Evolutionary conservation across 2,888 invertebrate genomes (phyloP).

Genomic region (Nezara viridula): DNA sequence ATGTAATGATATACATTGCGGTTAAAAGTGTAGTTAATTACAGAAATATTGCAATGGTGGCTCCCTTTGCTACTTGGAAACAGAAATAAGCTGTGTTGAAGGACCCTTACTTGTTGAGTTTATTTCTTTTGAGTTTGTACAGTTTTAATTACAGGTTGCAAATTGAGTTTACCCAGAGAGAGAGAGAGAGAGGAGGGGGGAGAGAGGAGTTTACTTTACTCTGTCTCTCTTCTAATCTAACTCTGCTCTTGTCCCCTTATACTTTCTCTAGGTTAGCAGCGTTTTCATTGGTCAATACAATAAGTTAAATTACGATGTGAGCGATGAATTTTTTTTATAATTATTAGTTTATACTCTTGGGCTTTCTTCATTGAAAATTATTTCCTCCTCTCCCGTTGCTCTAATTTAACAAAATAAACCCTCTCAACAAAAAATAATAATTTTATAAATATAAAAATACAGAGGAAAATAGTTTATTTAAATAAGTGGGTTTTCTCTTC

Average conservation of each 20-base stretch:
- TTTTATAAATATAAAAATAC: no score
- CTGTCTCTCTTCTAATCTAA: conserved; percentile 12
- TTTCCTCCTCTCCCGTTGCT: no score
- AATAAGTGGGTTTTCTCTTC: no score
- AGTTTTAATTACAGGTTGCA: conserved; percentile 31
- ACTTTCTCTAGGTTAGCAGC: neutral
- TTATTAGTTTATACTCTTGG: no score
- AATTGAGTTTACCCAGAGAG: conserved; percentile 11
- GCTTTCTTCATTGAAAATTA: no score
- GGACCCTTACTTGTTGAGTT: conserved; percentile 20
- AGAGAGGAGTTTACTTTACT: neutral
- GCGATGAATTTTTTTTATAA: no score
- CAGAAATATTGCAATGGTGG: neutral
- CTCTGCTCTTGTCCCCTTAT: neutral
- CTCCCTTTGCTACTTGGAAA: neutral
- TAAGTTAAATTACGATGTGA: neutral
- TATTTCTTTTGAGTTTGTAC: conserved; percentile 37
- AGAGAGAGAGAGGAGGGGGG: no score
- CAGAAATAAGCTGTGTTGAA: conserved; percentile 8
- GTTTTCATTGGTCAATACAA: neutral
- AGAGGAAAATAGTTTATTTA: no score
- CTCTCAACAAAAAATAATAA: no score
- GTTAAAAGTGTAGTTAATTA: conserved; percentile 4
- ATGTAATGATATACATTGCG: neutral
- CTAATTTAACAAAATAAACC: no score